Conservation (phyloP, 2,113 vertebrate genomes). For the Gobio gobio region DNA sequence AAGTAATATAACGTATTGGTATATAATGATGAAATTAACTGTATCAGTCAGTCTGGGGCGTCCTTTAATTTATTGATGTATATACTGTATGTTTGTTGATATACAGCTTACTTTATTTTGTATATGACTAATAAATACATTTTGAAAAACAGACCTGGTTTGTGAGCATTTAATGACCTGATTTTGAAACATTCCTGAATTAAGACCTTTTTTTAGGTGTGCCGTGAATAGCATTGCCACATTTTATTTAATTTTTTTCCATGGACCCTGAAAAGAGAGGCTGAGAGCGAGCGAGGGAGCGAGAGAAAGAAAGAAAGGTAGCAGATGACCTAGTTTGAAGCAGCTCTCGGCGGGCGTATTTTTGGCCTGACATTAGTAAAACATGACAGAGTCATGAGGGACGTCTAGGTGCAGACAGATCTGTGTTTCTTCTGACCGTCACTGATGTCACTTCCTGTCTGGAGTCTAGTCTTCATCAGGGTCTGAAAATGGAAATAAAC, state of each 20-base stretch:
- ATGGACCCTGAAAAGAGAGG: slow-evolving; percentile 30
- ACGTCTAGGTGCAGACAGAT: slow-evolving; percentile 26
- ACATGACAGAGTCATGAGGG: slow-evolving; percentile 55
- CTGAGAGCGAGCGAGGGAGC: neutral
- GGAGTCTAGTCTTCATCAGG: neutral
- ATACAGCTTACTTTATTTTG: slow-evolving; percentile 98
- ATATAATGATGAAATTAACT: slow-evolving; percentile 75
- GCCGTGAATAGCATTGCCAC: slow-evolving; percentile 32
- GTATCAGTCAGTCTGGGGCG: slow-evolving; percentile 78
- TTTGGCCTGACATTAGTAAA: slow-evolving; percentile 62
- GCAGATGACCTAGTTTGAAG: slow-evolving; percentile 58
- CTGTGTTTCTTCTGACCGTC: neutral
- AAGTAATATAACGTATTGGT: slow-evolving; percentile 79
- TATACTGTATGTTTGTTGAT: slow-evolving; percentile 95
- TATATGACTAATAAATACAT: slow-evolving; percentile 99
- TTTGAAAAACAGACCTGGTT: slow-evolving; percentile 78
- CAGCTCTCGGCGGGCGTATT: slow-evolving; percentile 60
- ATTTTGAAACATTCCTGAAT: slow-evolving; percentile 39
- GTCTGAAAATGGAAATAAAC: neutral
- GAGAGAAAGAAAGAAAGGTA: slow-evolving; percentile 20
- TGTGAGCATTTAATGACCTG: slow-evolving; percentile 40
- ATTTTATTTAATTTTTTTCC: slow-evolving; percentile 41
- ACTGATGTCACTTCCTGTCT: slow-evolving; percentile 10
- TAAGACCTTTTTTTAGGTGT: slow-evolving; percentile 13
- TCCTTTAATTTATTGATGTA: slow-evolving; percentile 97